Base-by-base conservation (phyloP, 2,888 invertebrate species). In the Acanthosepion esculentum region DNA sequence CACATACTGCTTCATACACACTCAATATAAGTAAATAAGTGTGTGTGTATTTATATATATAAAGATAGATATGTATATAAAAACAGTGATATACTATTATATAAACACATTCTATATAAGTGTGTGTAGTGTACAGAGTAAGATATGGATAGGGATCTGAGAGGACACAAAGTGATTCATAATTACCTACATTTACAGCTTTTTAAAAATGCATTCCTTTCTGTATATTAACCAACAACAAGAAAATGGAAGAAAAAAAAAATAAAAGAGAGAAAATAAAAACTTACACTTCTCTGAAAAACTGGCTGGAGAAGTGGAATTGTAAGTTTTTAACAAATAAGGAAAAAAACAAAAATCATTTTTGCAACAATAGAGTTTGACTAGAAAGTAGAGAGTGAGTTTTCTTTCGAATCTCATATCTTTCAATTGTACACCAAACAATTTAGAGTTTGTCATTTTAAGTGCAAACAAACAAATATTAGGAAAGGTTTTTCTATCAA, bases 181-280 rank as follows among this genome's bases (percentile, higher is more conserved):
- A 78, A 78, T 78, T 78, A 78, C 78, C n/a, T 78, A 78, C n/a
- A 78, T 78, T 78, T 78, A 78, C 78, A 78, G 78, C 78, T n/a
- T 78, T 29, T n/a, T 78, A 78, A 78, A 78, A 78, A 78, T 10
- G 29, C 78, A 78, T 78, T 78, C 78, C 78, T 78, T 78, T 78
- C n/a, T 78, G 78, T 78, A 10, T n/a, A 78, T 78, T 78, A 78
- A 78, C 29, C 78, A 59, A 59, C 78, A 1, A 78, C 41, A 41
- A 41, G 41, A 41, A 6, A 29, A 78, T 20, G 23, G 20, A 59
- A 23, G 20, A 18, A 55, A 5, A 20, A 55, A 15, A 55, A 20
- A 55, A 18, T 18, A 55, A 55, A 18, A 59, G 20, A 59, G 20
- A 59, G 20, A 59, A 23, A 6, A 59, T 23, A 59, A 23, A 59